Conservation (phyloP, 2,888 invertebrate species). For the Ephialtes manifestator region DNA sequence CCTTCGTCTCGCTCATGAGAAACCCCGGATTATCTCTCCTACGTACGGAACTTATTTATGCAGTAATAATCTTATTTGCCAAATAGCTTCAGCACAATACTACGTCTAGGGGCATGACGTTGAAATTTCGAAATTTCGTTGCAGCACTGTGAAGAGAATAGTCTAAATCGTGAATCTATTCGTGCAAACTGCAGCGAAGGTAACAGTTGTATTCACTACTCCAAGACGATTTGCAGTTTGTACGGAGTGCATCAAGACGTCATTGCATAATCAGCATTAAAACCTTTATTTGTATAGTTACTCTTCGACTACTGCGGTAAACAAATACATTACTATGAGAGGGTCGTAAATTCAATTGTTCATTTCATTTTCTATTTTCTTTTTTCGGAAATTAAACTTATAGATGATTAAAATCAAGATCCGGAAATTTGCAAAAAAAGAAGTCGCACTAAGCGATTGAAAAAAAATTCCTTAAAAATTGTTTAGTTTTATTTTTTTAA, state of each 20-base stretch:
- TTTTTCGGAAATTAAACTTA: too few species aligned
- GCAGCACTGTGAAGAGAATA: slow-evolving; percentile 7
- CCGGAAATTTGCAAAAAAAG: too few species aligned
- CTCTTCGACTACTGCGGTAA: too few species aligned
- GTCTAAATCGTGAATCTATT: slow-evolving; percentile 35
- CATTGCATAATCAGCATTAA: background rate
- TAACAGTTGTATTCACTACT: background rate
- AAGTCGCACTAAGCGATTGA: too few species aligned
- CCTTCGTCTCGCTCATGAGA: slow-evolving; percentile 37
- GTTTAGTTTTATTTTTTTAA: too few species aligned
- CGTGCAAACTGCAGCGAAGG: background rate
- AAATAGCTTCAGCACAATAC: slow-evolving; percentile 80
- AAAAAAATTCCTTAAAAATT: too few species aligned
- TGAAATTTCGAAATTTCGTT: slow-evolving; percentile 50
- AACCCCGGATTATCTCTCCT: slow-evolving; percentile 51
- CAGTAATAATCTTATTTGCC: slow-evolving; percentile 84
- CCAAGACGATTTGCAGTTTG: background rate
- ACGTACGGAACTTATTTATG: slow-evolving; percentile 83
- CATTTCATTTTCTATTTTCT: too few species aligned
- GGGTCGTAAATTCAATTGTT: too few species aligned
- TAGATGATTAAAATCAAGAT: too few species aligned
- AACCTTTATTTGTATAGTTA: background rate
- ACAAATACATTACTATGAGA: too few species aligned
- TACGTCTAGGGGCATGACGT: background rate
- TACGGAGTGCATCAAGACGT: background rate